Evolutionary conservation across 2,888 invertebrate genomes (phyloP).

Genomic region (Hecatera dysodea): DNA sequence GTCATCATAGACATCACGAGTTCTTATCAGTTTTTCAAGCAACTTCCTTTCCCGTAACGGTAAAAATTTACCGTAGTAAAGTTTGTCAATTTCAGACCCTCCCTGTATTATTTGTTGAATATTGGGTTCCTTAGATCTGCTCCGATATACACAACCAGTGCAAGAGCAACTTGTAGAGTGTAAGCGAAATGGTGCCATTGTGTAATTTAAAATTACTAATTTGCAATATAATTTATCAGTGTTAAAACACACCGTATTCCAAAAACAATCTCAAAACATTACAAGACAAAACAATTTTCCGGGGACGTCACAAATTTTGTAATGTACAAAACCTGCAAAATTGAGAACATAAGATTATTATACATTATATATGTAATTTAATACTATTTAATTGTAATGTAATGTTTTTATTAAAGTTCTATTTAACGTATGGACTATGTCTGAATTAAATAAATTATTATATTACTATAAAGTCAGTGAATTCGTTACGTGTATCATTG

Average conservation of each 20-base stretch:
- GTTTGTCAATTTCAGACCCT: slow-evolving; percentile 69
- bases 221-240: slow-evolving; percentile 32
- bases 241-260: slow-evolving; percentile 44
- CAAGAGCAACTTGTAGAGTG: slow-evolving; percentile 67
- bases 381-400: too few species aligned
- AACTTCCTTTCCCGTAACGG: slow-evolving; percentile 75
- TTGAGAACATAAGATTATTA: not conserved
- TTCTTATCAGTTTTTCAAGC: slow-evolving; percentile 74
- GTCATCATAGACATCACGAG: slow-evolving; percentile 76
- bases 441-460: too few species aligned
- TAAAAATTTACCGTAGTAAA: slow-evolving; percentile 73
- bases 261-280: slow-evolving; percentile 33
- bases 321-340: slow-evolving; percentile 50
- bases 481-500: not conserved
- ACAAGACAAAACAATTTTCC: slow-evolving; percentile 47
- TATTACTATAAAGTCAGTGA: not conserved
- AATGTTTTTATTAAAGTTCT: too few species aligned
- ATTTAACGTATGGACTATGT: too few species aligned
- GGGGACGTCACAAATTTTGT: slow-evolving; percentile 36
- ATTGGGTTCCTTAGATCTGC: slow-evolving; percentile 48
- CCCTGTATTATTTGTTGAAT: slow-evolving; percentile 52
- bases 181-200: slow-evolving; percentile 45
- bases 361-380: too few species aligned
- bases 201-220: slow-evolving; percentile 25
- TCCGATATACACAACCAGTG: slow-evolving; percentile 68